Base-by-base conservation (phyloP, 23 tunicate species). In the Ciona savignyi region DNA sequence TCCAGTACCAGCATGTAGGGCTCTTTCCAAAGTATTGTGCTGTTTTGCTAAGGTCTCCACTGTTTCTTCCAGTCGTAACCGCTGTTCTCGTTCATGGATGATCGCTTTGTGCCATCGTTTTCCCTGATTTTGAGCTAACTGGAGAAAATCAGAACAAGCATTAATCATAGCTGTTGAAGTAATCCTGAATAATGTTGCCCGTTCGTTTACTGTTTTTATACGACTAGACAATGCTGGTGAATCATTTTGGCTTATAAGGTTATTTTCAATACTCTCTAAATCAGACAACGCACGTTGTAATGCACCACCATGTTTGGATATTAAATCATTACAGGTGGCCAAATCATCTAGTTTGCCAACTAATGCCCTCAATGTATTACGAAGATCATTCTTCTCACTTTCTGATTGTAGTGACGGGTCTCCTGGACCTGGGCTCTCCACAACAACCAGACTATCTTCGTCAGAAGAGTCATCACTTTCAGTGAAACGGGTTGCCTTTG, bases 31-130 rank as follows among this genome's bases (percentile, higher is more conserved):
- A 60, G 86, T 91, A 48, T 91, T 91, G 27, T 91, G 97, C 33
- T 91, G 99, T 66, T 88, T 95, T 30, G 96, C 99, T 15, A 95
- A 56, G 20, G 95, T 73, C 79, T 95, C 99, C 26, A 95, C 96
- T 27, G 96, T 95, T 42, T 95, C 99, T 68, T 95, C 97, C 11
- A 95, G 79, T 24, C 96, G 76, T 24, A 89, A 29, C 23, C 99
- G 68, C 73, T 95, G 99, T 35, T 77, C 85, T 76, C 96, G 51
- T 71, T 95, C 99, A 72, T 81, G 95, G n/a, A 81, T 51, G 21
- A 95, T 74, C 21, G 85, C 78, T 73, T 95, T 95, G 67, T 89
- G 88, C 99, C 99, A 95, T 22, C 70, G 68, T 51, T 83, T 86
- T 42, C 88, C 93, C 62, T 86, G 88, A 20, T 34, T 71, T 62